Conservation (phyloP, 2,888 invertebrate species). For the Seira sanloemensis region DNA sequence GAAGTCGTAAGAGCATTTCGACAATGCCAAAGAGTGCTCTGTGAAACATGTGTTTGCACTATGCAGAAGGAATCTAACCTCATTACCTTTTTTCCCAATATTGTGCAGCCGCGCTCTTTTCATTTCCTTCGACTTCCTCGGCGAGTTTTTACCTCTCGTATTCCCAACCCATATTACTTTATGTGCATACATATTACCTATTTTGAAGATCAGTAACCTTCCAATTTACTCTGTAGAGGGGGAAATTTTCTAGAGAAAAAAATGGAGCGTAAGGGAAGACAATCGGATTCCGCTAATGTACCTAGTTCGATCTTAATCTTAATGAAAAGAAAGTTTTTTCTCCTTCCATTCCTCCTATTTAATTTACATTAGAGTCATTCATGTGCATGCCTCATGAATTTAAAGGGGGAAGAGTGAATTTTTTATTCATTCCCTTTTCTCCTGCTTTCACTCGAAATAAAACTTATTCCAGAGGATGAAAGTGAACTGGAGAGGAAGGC, state of each 20-base stretch:
- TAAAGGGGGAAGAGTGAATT: background rate
- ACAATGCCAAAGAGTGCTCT: background rate
- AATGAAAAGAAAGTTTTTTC: slow-evolving; percentile 3
- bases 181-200: slow-evolving; percentile 11
- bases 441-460: background rate
- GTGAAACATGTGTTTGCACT: background rate
- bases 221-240: background rate
- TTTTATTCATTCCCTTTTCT: slow-evolving; percentile 12
- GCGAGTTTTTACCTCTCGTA: background rate
- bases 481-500: too few relatives aligned
- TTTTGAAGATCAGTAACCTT: slow-evolving; percentile 13
- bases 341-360: background rate
- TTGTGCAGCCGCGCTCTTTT: background rate
- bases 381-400: slow-evolving; percentile 13
- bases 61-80: background rate
- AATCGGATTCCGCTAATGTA: slow-evolving; percentile 16
- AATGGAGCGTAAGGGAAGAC: slow-evolving; percentile 8
- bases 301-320: slow-evolving; percentile 13
- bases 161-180: background rate
- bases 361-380: slow-evolving; percentile 11
- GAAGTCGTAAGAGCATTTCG: too few relatives aligned
- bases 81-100: slow-evolving; percentile 2
- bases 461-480: background rate
- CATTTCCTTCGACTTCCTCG: background rate
- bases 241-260: background rate